phyloP scores from a whole-genome alignment of 2,113 vertebrate genomes.

The Lagopus leucura region DNA sequence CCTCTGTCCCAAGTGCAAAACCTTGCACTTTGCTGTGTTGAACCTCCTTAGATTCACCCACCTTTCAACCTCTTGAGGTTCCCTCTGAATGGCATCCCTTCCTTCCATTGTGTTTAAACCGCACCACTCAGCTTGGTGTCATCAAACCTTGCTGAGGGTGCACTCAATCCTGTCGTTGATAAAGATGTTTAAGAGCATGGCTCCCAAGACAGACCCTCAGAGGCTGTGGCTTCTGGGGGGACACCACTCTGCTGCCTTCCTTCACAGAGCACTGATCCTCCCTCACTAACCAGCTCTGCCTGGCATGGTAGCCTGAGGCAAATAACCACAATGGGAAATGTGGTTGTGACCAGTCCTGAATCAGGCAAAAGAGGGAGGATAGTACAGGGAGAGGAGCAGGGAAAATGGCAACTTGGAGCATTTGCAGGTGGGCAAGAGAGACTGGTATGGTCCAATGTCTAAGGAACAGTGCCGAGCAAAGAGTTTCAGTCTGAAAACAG shows the following conservation, averaged over 20 bases:
- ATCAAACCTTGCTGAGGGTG: no score
- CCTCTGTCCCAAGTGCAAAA: no score
- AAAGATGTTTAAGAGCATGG: no score
- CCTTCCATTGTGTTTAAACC: no score
- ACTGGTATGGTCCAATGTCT: neutral
- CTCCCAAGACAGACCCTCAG: neutral
- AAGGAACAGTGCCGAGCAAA: neutral
- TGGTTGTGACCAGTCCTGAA: neutral
- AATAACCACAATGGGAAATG: neutral
- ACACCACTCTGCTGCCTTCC: neutral
- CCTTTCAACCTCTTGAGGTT: no score
- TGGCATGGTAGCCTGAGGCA: neutral
- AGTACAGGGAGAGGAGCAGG: neutral
- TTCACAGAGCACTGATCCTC: neutral
- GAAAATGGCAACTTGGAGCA: neutral
- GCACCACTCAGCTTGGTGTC: no score
- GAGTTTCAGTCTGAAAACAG: neutral
- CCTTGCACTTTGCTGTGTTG: no score
- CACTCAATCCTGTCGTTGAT: no score
- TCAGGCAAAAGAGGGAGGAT: neutral
- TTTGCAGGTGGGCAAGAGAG: neutral
- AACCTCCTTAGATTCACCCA: no score
- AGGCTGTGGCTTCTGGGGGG: fast-evolving
- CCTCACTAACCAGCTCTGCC: neutral
- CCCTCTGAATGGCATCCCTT: no score